Evolutionary conservation across 2,888 invertebrate genomes (phyloP).

Genomic region (Caenorhabditis wallacei): DNA sequence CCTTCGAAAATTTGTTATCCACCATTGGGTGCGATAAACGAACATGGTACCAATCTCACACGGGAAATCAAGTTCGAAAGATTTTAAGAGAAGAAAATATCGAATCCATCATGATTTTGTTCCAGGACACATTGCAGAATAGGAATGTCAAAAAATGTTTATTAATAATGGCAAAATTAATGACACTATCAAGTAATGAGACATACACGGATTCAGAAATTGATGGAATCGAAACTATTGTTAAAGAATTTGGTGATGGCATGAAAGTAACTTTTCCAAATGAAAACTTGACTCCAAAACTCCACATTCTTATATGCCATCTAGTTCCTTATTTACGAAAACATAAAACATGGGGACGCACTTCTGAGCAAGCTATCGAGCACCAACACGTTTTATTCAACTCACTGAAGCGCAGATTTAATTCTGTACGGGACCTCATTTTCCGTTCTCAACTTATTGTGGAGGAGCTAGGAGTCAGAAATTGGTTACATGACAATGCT

Average conservation of each 20-base stretch:
- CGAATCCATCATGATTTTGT: neutral
- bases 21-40: neutral
- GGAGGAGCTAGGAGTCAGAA: neutral
- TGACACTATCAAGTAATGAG: neutral
- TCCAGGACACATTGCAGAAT: neutral
- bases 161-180: neutral
- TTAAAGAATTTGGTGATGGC: neutral
- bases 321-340: constrained; percentile 6
- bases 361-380: constrained; percentile 16
- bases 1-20: too few relatives aligned
- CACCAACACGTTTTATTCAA: neutral
- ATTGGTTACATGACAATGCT: neutral
- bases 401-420: neutral
- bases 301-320: neutral
- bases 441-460: neutral
- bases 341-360: constrained; percentile 5
- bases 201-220: constrained; percentile 2
- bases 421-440: neutral
- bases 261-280: constrained; percentile 3
- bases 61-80: constrained; percentile 5
- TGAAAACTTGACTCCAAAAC: neutral
- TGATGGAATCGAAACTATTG: neutral
- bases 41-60: neutral
- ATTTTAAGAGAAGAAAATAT: constrained; percentile 3
- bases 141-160: neutral